These are phyloP conservation scores for Ammodytes marinus DNA, from an alignment of 2,113 vertebrate species.

Conservation along the genomic window DNA sequence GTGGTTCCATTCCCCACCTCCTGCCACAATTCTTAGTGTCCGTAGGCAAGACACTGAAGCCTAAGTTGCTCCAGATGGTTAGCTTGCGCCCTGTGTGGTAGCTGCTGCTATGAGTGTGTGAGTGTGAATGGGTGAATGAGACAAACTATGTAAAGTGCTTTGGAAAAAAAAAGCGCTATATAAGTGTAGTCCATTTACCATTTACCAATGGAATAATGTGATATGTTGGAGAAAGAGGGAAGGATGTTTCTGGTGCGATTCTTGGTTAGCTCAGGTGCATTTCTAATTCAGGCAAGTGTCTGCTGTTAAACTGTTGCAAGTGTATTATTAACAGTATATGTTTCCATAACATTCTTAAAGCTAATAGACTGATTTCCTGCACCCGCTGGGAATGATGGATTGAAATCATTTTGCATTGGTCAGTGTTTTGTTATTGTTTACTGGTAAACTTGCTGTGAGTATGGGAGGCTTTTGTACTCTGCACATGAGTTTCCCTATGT, in stretches of 20 bases:
- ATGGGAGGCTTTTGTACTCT: not conserved
- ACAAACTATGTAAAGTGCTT: too few species aligned
- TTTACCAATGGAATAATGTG: conserved; percentile 7
- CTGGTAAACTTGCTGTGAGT: not conserved
- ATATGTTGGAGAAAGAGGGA: conserved; percentile 20
- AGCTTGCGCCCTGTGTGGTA: too few species aligned
- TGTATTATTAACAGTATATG: too few species aligned
- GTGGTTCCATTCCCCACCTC: too few species aligned
- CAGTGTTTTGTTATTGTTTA: not conserved
- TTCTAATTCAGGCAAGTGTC: not conserved
- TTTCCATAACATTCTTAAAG: not conserved
- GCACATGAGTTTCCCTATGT: not conserved
- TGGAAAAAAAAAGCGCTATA: too few species aligned
- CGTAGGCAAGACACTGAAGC: too few species aligned
- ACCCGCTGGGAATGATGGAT: not conserved
- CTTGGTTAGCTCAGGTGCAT: not conserved
- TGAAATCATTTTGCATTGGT: not conserved
- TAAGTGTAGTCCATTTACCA: too few species aligned
- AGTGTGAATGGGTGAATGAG: too few species aligned
- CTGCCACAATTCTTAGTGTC: too few species aligned
- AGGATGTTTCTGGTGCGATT: conserved; percentile 9
- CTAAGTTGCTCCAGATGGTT: too few species aligned
- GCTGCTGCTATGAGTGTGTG: too few species aligned
- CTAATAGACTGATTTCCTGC: not conserved
- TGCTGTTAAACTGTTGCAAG: too few species aligned